Evolutionary conservation across 2,113 vertebrate genomes (phyloP).

Genomic region (Psittacara wagleri): DNA sequence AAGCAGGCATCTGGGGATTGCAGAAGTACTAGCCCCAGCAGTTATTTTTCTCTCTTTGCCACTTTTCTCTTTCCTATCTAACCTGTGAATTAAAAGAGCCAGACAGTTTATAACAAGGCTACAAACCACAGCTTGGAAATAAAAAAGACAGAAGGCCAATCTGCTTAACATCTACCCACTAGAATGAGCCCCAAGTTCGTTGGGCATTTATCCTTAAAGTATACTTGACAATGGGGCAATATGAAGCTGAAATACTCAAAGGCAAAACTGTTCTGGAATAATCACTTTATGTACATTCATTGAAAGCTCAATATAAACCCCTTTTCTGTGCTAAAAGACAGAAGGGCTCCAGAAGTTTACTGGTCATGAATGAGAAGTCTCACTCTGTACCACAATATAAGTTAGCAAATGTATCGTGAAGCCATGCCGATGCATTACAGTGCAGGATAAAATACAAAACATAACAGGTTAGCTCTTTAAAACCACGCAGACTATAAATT

Average conservation of each 20-base stretch:
- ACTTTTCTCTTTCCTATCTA: not conserved
- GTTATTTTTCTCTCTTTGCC: not conserved
- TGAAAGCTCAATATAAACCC: not conserved
- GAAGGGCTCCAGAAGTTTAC: not conserved
- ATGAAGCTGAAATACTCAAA: not conserved
- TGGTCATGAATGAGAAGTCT: not conserved
- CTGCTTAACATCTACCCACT: not conserved
- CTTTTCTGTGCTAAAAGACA: not conserved
- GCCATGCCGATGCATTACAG: not conserved
- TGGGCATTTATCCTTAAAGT: not conserved
- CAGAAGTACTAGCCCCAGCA: not conserved
- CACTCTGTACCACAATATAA: not conserved
- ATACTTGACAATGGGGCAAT: not conserved
- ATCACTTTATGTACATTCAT: not conserved
- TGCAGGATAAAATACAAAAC: not conserved
- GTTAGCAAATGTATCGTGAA: not conserved
- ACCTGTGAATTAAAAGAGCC: not conserved
- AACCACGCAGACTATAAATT: not conserved
- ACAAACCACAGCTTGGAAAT: not conserved
- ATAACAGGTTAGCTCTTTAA: not conserved
- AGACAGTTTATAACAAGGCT: not conserved
- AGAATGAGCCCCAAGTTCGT: not conserved
- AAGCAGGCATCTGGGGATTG: not conserved
- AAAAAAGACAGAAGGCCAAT: not conserved
- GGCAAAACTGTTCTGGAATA: not conserved